Evolutionary conservation across 2,113 vertebrate species (phyloP).

Genomic region (Planiliza haematocheilus): DNA sequence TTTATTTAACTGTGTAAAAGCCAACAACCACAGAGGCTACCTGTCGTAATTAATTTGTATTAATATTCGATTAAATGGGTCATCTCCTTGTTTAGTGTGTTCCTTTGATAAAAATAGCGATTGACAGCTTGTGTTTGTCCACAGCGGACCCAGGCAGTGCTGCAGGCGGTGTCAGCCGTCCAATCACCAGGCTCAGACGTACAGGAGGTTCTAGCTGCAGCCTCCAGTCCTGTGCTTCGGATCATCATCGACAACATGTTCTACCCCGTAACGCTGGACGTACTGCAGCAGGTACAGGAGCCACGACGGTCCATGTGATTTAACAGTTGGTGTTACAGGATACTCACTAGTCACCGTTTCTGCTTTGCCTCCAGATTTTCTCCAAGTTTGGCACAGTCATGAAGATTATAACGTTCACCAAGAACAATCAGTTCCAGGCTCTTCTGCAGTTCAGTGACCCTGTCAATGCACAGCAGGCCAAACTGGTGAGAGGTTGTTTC

Average conservation of each 20-base stretch:
- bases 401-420: constrained; percentile 99
- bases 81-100: background rate
- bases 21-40: too few relatives aligned
- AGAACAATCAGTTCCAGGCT: constrained; percentile 99
- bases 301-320: background rate
- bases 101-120: background rate
- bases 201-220: constrained; percentile 90
- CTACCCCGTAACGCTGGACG: constrained; percentile 97
- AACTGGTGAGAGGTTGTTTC: constrained; percentile 86
- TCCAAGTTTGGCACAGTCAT: constrained; percentile 98
- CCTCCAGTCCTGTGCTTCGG: constrained; percentile 94
- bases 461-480: constrained; percentile 95
- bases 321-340: background rate
- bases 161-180: constrained; percentile 91
- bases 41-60: too few relatives aligned
- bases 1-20: too few relatives aligned
- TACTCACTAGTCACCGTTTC: too few relatives aligned
- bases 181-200: constrained; percentile 91
- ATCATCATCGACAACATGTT: constrained; percentile 99
- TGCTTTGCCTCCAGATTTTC: constrained; percentile 87
- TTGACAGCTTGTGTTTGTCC: constrained; percentile 22
- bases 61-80: background rate
- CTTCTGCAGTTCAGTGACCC: constrained; percentile 96
- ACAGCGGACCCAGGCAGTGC: constrained; percentile 91
- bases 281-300: constrained; percentile 92